phyloP scores from a whole-genome alignment of 2,888 invertebrate genomes.

The Synanthedon andrenaeformis region DNA sequence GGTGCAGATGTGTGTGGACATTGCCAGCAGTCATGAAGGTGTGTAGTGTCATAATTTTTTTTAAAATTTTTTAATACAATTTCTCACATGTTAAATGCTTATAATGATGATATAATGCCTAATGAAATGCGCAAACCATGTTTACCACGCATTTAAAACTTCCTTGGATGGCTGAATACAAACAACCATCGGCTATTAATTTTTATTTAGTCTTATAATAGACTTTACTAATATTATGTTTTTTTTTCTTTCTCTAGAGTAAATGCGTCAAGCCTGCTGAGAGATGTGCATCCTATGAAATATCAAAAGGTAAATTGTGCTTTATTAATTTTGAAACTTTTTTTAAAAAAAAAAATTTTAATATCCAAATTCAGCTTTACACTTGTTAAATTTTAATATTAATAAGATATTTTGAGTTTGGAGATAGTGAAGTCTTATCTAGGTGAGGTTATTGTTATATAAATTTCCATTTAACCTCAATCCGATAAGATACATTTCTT shows the following conservation, averaged over 20 bases:
- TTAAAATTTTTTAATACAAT: constrained; percentile 2
- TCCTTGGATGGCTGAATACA: constrained; percentile 67
- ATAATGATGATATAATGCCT: constrained; percentile 62
- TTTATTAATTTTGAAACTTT: no score
- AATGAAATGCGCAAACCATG: constrained; percentile 64
- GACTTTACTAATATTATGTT: no score
- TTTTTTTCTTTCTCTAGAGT: no score
- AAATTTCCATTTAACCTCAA: constrained; percentile 56
- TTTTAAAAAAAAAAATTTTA: not conserved
- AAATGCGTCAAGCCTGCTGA: no score
- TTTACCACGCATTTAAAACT: constrained; percentile 68
- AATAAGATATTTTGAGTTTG: constrained; percentile 41
- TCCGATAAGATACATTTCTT: constrained; percentile 51
- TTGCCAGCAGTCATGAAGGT: no score
- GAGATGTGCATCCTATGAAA: no score
- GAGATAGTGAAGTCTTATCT: constrained; percentile 48
- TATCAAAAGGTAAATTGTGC: no score
- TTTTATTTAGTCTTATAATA: no score
- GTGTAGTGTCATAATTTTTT: not conserved
- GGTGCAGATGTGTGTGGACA: no score
- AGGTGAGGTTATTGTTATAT: constrained; percentile 59
- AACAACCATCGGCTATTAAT: not conserved
- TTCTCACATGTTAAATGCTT: not conserved
- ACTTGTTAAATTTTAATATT: constrained; percentile 29
- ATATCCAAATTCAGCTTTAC: constrained; percentile 24